Evolutionary conservation across 1,140 invertebrate genomes (phyloP), one percentile per base, ranked within the genome.

Genomic region (Cylas formicarius): DNA sequence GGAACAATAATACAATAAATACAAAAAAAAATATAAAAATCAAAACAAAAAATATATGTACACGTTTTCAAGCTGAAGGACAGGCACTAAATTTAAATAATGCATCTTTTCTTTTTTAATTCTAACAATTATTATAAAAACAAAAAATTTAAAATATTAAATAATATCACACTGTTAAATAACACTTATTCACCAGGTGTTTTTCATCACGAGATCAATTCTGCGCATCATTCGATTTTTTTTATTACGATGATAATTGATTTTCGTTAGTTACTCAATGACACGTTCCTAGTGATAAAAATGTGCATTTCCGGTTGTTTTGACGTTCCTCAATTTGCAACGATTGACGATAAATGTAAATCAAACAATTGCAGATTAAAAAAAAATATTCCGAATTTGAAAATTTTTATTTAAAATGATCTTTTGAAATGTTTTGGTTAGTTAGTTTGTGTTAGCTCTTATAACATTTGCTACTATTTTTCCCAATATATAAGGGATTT

Each of bases 1-100:
- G 60, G 58, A 63, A 63, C 58, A 63, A 63, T 57, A 33, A 53
- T 55, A 60, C 51, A 60, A 63, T 60, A 63, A 61, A 58, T 61
- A 63, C 54, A 63, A 61, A 54, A 56, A 44, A 56, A 52, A 54
- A 55, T 52, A 48, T n/a, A n/a, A n/a, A n/a, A n/a, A n/a, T n/a
- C n/a, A n/a, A n/a, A n/a, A n/a, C n/a, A n/a, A 55, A 63, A 56
- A 35, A 46, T 32, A 16, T 60, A 60, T 60, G 31, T 58, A 63
- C 57, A 63, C 11, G 40, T 54, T 51, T 44, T n/a, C n/a, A 50
- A 34, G 53, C 42, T 48, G 51, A 50, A 38, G 23, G 56, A 56
- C 37, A 54, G 24, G 21, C 38, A 46, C 35, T 55, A 49, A 52
- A 55, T 52, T 55, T 57, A 59, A 60, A 60, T 58, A 60, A 58